Evolutionary conservation across 2,888 invertebrate species (phyloP).

Genomic region (Coleophora flavipennella): DNA sequence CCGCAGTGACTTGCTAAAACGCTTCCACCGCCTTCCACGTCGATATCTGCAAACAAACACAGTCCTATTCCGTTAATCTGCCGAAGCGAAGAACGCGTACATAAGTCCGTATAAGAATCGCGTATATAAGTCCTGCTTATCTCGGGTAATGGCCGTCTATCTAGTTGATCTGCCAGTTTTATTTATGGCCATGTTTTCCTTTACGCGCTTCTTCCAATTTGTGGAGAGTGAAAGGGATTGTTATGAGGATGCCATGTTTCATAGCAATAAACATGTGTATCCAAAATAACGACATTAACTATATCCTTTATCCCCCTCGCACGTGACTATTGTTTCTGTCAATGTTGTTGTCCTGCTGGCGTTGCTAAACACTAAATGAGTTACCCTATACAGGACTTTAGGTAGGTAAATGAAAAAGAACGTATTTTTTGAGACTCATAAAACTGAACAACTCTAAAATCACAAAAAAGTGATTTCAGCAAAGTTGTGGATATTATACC

Average conservation of each 20-base stretch:
- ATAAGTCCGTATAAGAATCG: too few relatives aligned
- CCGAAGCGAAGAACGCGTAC: conserved; percentile 53
- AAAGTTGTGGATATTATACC: too few relatives aligned
- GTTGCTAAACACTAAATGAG: too few relatives aligned
- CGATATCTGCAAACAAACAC: conserved; percentile 68
- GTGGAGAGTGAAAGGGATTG: conserved; percentile 72
- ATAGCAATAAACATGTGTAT: conserved; percentile 70
- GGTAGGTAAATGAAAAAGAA: background rate
- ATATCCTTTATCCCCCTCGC: conserved; percentile 41
- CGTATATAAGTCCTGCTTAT: conserved; percentile 68
- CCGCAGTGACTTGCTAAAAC: conserved; percentile 60
- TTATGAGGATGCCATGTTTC: conserved; percentile 70
- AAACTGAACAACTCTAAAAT: background rate
- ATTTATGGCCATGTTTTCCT: conserved; percentile 72
- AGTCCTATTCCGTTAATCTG: conserved; percentile 65
- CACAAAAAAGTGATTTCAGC: too few relatives aligned
- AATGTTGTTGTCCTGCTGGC: too few relatives aligned
- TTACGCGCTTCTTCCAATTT: conserved; percentile 71
- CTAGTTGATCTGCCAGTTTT: conserved; percentile 70
- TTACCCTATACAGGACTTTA: too few relatives aligned
- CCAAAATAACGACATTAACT: conserved; percentile 66
- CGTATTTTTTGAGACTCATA: background rate
- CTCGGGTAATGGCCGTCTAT: conserved; percentile 69
- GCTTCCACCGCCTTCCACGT: conserved; percentile 55
- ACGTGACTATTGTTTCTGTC: conserved; percentile 37